Percentiles rank a stretch among this genome's conserved stretches.
phyloP scores from a whole-genome alignment of 2,113 vertebrate genomes.

The Macquaria ambigua region DNA sequence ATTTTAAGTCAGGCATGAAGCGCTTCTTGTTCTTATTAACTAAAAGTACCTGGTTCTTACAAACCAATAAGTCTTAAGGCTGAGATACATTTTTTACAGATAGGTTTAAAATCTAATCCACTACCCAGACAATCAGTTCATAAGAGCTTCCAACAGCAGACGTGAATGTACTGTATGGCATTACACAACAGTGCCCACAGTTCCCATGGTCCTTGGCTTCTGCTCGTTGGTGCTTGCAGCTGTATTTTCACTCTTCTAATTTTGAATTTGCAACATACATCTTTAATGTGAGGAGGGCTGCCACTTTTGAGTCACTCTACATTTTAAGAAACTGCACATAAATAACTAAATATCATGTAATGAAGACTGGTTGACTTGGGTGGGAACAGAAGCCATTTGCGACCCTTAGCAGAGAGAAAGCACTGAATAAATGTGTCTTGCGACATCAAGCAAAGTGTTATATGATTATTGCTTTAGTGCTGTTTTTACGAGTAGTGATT shows the following conservation, averaged over 20 bases:
- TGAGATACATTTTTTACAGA: neutral
- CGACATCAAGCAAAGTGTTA: neutral
- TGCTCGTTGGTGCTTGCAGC: constrained; percentile 1
- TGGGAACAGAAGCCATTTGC: constrained; percentile 19
- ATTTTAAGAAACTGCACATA: constrained; percentile 50
- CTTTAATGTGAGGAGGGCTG: constrained; percentile 36
- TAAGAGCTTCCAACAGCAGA: neutral
- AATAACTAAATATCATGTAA: constrained; percentile 53
- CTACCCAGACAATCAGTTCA: neutral
- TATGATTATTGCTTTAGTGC: constrained; percentile 7
- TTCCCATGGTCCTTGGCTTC: neutral
- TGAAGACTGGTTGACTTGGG: constrained; percentile 26
- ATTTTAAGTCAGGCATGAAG: too few relatives aligned
- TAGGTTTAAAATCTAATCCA: constrained; percentile 11
- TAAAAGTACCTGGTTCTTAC: neutral
- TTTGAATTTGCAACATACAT: constrained; percentile 27
- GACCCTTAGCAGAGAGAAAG: neutral
- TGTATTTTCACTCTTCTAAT: constrained; percentile 10
- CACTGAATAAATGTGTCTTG: neutral
- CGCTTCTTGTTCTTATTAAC: neutral
- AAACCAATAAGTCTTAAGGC: neutral
- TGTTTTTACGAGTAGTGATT: neutral
- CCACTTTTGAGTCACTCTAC: constrained; percentile 16
- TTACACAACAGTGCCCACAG: neutral
- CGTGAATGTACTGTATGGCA: neutral